Evolutionary conservation across 2,797 vertebrate species (phyloP).

Genomic region (Typhlichthys eigenmanni): DNA sequence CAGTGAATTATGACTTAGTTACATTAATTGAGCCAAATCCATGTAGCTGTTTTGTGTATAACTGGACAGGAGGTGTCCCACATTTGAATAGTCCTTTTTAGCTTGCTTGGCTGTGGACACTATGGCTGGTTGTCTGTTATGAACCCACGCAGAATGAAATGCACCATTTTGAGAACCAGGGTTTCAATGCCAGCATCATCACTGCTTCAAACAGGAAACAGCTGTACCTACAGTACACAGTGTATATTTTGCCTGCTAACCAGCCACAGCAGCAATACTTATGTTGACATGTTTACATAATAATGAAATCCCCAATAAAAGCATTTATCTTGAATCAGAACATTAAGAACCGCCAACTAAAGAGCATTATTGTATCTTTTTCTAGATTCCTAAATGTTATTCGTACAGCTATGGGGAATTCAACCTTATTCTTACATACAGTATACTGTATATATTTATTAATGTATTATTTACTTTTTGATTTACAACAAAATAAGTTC

Average conservation of each 20-base stretch:
- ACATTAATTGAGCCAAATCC: neutral
- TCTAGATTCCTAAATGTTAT: too few relatives aligned
- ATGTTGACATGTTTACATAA: neutral
- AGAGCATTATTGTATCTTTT: too few relatives aligned
- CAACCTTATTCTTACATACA: too few relatives aligned
- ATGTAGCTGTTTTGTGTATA: neutral
- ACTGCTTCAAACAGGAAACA: neutral
- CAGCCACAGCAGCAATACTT: neutral
- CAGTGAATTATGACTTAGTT: too few relatives aligned
- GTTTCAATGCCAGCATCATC: neutral
- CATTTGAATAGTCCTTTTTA: too few relatives aligned
- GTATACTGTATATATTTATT: too few relatives aligned
- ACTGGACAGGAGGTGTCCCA: too few relatives aligned
- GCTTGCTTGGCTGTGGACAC: neutral
- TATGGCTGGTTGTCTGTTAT: neutral
- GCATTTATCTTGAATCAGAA: neutral
- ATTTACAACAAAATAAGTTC: too few relatives aligned
- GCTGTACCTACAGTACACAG: neutral
- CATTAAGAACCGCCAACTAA: neutral
- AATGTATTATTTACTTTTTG: too few relatives aligned
- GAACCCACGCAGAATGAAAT: neutral
- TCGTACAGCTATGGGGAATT: too few relatives aligned
- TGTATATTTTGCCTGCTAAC: neutral
- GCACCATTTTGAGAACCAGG: neutral
- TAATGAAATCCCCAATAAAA: neutral